Evolutionary conservation across 2,888 invertebrate species (phyloP), one percentile per base, ranked within the genome.

Genomic region (Trachelus iudaicus): DNA sequence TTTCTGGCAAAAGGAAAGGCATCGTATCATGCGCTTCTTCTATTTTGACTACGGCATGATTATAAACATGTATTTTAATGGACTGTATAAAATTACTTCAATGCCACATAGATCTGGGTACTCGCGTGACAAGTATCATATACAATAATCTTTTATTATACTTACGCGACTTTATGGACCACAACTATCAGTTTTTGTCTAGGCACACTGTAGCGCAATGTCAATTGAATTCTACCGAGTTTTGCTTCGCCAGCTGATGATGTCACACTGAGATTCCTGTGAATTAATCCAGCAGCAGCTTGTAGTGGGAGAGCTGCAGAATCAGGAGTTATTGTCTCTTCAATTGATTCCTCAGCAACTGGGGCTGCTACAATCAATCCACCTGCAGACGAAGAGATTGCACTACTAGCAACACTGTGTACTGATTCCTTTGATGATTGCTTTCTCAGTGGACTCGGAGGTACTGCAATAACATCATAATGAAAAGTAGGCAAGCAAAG

Each of bases 91-190:
- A 23, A 56, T 56, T 23, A 56, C 9, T 56, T 56, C 9, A 56
- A 40, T 40, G 2, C 40, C 23, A 40, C 23, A 23, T 23, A 23
- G 23, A 40, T 9, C 56, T 56, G 56, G 23, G 6, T 56, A 23
- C 9, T 23, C 15, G 56, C 1, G 23, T 56, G 23, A 56, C 23
- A 23, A 56, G 56, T 23, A 56, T 56, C 56, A 23, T 23, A 23
- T 23, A 56, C 2, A 56, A n/a, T 34, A 40, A 76, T 30, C 74
- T 34, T 33, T 40, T 85, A 33, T 33, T 33, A 3, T 33, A 94
- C 96, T 95, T 94, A 97, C 97, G 95, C 95, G 83, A 98, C 96
- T 93, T 97, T 97, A 91, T 98, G 98, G 1, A 98, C 95, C 15
- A 97, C 96, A 56, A 98, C 94, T 77, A 95, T 94, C 31, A 98